phyloP scores from a whole-genome alignment of 2,888 invertebrate species.

The Platypus cylindrus region DNA sequence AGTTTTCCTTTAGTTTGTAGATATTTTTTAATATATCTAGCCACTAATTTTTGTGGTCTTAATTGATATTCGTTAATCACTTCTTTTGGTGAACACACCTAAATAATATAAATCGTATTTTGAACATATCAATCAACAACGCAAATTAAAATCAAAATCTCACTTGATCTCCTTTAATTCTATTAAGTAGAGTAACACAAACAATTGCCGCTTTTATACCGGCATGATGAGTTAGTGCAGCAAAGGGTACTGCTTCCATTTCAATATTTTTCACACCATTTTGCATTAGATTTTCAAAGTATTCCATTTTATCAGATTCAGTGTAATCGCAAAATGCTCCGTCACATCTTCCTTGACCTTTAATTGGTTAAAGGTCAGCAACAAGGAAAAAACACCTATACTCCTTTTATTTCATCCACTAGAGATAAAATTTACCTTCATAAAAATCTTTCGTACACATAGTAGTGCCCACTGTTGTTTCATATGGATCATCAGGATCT shows the following conservation, averaged over 20 bases:
- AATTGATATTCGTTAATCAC: constrained; percentile 84
- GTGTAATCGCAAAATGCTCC: constrained; percentile 94
- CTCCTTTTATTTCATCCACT: not conserved
- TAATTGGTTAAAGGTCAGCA: not conserved
- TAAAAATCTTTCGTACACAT: constrained; percentile 97
- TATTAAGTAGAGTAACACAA: constrained; percentile 84
- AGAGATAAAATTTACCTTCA: constrained; percentile 52
- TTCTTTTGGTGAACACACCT: constrained; percentile 80
- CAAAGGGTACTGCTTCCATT: constrained; percentile 92
- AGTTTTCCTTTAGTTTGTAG: constrained; percentile 68
- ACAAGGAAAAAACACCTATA: not conserved
- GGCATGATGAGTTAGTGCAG: constrained; percentile 86
- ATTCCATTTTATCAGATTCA: constrained; percentile 81
- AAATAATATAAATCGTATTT: constrained; percentile 20
- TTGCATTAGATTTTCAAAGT: constrained; percentile 59
- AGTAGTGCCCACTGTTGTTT: constrained; percentile 81
- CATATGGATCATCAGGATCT: constrained; percentile 68
- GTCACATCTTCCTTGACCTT: constrained; percentile 87
- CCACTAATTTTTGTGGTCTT: constrained; percentile 73
- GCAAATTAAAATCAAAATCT: constrained; percentile 16
- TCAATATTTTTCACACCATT: constrained; percentile 89
- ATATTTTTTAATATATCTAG: constrained; percentile 69
- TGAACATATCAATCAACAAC: too few relatives aligned
- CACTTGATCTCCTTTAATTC: constrained; percentile 91
- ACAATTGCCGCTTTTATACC: constrained; percentile 88